Conservation (phyloP, 2,888 invertebrate genomes). For the Aphidius colemani region DNA sequence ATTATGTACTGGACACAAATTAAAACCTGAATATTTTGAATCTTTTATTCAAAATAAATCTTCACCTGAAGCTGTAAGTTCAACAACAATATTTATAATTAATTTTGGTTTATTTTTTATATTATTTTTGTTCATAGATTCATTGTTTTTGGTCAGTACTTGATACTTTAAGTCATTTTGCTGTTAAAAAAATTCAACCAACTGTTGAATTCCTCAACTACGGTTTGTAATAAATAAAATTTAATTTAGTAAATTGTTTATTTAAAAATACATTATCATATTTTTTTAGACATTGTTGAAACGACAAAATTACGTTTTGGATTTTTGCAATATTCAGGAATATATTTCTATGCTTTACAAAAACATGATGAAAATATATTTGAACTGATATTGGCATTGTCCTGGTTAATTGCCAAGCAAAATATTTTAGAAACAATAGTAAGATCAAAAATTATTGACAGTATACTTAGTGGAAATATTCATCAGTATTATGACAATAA, state of each 20-base stretch:
- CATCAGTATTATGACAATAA: slow-evolving; percentile 20
- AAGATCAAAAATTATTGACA: slow-evolving; percentile 39
- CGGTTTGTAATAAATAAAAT: slow-evolving; percentile 32
- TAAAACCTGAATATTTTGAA: slow-evolving; percentile 56
- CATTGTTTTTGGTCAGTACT: slow-evolving; percentile 47
- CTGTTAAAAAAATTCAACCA: slow-evolving; percentile 32
- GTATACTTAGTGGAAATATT: slow-evolving; percentile 47
- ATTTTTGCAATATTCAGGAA: slow-evolving; percentile 48
- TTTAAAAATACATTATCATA: too few species aligned
- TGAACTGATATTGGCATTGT: slow-evolving; percentile 54
- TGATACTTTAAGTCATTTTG: slow-evolving; percentile 39
- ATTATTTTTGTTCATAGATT: slow-evolving; percentile 31
- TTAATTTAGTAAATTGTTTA: slow-evolving; percentile 1
- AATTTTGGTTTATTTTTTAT: background rate
- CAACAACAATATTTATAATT: background rate
- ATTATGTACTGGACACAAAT: slow-evolving; percentile 41
- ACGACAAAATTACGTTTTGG: slow-evolving; percentile 53
- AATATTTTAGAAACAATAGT: slow-evolving; percentile 42
- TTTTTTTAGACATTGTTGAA: slow-evolving; percentile 38
- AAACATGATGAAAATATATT: slow-evolving; percentile 42
- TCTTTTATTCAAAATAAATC: slow-evolving; percentile 52
- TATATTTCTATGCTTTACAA: slow-evolving; percentile 54
- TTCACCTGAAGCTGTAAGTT: slow-evolving; percentile 50
- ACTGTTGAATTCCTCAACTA: slow-evolving; percentile 37
- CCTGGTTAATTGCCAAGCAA: slow-evolving; percentile 52